These are phyloP conservation scores for Chiloscyllium plagiosum DNA, from an alignment of 2,113 vertebrate species.

Conservation along the genomic window DNA sequence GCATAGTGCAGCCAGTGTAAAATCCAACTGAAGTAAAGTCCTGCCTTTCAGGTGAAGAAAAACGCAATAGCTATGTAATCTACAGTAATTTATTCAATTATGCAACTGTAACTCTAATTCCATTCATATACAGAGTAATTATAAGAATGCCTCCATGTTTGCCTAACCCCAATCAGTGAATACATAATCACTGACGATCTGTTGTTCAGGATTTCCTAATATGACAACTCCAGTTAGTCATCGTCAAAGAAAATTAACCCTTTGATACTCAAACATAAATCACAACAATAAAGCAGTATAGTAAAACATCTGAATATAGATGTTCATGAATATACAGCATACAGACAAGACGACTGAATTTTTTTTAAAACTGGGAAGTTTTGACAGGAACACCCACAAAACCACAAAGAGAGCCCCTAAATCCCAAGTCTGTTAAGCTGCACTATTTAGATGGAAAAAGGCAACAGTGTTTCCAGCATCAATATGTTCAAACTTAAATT, in stretches of 20 bases:
- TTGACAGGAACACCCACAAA: constrained; percentile 34
- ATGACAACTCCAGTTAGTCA: neutral
- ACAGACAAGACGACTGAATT: neutral
- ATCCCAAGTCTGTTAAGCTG: neutral
- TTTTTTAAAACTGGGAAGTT: neutral
- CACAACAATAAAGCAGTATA: neutral
- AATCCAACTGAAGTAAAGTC: neutral
- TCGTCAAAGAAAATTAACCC: neutral
- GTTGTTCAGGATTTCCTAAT: neutral
- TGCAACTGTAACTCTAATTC: neutral
- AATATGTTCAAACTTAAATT: constrained; percentile 52
- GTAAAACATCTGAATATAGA: neutral
- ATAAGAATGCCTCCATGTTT: neutral
- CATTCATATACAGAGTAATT: neutral
- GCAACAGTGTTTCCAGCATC: constrained; percentile 32
- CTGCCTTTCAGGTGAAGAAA: neutral
- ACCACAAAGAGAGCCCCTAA: constrained; percentile 16
- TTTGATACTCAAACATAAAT: neutral
- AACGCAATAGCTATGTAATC: neutral
- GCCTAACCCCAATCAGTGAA: neutral
- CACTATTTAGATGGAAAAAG: constrained; percentile 27
- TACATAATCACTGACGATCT: constrained; percentile 2
- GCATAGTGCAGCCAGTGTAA: neutral
- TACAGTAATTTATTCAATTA: neutral
- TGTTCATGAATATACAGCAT: neutral